phyloP scores from a whole-genome alignment of 2,113 vertebrate genomes.

The Bufo gargarizans region DNA sequence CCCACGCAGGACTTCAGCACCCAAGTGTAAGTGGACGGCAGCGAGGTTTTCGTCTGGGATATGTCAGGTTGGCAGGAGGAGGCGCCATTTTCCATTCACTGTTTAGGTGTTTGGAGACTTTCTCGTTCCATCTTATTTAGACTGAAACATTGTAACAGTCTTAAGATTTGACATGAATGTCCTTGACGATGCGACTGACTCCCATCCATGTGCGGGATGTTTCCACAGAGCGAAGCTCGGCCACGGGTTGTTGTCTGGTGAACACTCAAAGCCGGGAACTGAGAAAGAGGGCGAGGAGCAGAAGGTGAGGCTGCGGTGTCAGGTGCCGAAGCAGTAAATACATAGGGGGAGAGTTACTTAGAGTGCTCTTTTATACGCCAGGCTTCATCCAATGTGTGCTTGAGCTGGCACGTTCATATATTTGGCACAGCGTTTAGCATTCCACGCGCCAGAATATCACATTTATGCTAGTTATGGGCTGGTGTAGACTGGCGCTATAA shows the following conservation, averaged over 20 bases:
- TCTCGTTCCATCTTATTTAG: too few relatives aligned
- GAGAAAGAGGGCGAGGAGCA: conserved; percentile 87
- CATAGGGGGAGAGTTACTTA: background rate
- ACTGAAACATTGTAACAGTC: too few relatives aligned
- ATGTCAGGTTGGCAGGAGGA: background rate
- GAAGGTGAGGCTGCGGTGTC: conserved; percentile 74
- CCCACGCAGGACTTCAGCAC: conserved; percentile 98
- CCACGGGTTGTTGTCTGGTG: conserved; percentile 91
- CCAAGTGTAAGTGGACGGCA: conserved; percentile 85
- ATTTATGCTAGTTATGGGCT: too few relatives aligned
- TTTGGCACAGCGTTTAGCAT: too few relatives aligned
- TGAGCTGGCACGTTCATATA: too few relatives aligned
- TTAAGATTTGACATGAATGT: background rate
- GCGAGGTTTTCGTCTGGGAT: background rate
- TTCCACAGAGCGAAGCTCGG: conserved; percentile 90
- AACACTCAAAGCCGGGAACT: conserved; percentile 88
- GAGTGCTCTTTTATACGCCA: too few relatives aligned
- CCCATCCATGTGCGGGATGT: background rate
- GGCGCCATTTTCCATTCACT: background rate
- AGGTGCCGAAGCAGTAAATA: background rate
- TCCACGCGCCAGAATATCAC: too few relatives aligned
- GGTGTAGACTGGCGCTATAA: too few relatives aligned
- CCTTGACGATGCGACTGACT: too few relatives aligned
- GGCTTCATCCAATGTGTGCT: too few relatives aligned
- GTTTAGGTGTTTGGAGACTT: background rate